These are phyloP conservation scores for Geodia barretti DNA, from an alignment of 37 sponge, comb jelly and placozoan species.

Conservation along the genomic window DNA sequence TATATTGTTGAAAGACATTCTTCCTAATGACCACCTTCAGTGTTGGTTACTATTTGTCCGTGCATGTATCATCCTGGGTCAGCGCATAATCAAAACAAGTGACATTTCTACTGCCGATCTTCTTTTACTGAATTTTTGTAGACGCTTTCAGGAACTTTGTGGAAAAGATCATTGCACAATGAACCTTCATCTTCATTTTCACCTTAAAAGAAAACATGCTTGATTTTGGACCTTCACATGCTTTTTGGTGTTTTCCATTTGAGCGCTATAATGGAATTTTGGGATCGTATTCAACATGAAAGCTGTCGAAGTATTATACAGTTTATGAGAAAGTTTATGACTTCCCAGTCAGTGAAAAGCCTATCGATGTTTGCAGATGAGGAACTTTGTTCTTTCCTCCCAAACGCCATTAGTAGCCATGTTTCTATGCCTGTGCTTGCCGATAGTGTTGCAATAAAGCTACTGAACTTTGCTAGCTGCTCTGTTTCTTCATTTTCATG, in stretches of 20 bases:
- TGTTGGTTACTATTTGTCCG: constrained; percentile 69
- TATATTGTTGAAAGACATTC: constrained; percentile 37
- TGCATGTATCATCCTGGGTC: constrained; percentile 39
- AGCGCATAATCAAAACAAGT: constrained; percentile 15
- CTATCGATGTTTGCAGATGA: not conserved
- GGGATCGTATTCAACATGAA: constrained; percentile 35
- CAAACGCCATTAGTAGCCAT: not conserved
- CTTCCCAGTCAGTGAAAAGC: not conserved
- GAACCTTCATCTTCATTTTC: constrained; percentile 66
- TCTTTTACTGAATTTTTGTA: constrained; percentile 24
- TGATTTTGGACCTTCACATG: constrained; percentile 61
- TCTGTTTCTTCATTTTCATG: not conserved
- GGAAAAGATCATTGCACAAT: constrained; percentile 37
- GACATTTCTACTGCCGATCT: constrained; percentile 43
- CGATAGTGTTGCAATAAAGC: not conserved
- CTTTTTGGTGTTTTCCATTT: constrained; percentile 65
- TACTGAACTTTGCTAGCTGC: not conserved
- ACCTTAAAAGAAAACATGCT: constrained; percentile 41
- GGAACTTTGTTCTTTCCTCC: not conserved
- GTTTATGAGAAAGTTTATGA: constrained; percentile 50
- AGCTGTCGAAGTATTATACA: constrained; percentile 49
- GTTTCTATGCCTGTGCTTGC: not conserved
- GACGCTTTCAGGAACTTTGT: constrained; percentile 38
- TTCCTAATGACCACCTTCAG: constrained; percentile 26
- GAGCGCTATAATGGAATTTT: constrained; percentile 65